Evolutionary conservation across 2,888 invertebrate species (phyloP).

Genomic region (Mycalesis mineus): DNA sequence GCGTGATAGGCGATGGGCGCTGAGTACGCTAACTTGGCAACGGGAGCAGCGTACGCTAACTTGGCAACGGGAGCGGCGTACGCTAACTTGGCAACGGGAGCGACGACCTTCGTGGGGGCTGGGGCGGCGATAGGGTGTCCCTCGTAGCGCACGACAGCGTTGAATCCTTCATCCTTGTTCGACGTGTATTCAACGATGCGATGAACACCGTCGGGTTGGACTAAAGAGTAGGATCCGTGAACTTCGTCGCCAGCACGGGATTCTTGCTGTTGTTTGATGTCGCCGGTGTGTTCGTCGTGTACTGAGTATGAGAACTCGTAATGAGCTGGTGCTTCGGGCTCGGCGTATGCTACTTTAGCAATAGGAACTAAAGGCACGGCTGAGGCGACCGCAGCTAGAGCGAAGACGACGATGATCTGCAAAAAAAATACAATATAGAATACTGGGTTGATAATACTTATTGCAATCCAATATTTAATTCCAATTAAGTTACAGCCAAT

Average conservation of each 20-base stretch:
- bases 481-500: too few relatives aligned
- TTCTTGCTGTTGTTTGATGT: conserved; percentile 70
- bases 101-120: conserved; percentile 34
- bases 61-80: conserved; percentile 57
- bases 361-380: conserved; percentile 39
- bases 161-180: conserved; percentile 64
- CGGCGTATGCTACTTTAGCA: conserved; percentile 53
- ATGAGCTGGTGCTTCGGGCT: conserved; percentile 57
- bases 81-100: conserved; percentile 48
- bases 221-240: conserved; percentile 68
- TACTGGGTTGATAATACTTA: not conserved
- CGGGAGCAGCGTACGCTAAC: conserved; percentile 46
- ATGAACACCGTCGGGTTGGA: conserved; percentile 67
- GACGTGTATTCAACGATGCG: conserved; percentile 70
- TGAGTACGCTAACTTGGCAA: conserved; percentile 38
- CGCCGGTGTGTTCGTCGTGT: conserved; percentile 64
- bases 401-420: conserved; percentile 39
- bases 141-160: conserved; percentile 66
- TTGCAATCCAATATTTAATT: too few relatives aligned
- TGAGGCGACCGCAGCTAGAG: conserved; percentile 45
- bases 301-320: conserved; percentile 69
- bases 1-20: conserved; percentile 24
- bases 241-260: conserved; percentile 62
- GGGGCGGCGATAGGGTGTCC: conserved; percentile 30
- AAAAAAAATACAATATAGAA: not conserved